A percentile compares a stretch with the other conserved stretches of the same genome.
Evolutionary conservation across 1,140 invertebrate genomes (phyloP).

Genomic region (Aphelenchoides fujianensis): DNA sequence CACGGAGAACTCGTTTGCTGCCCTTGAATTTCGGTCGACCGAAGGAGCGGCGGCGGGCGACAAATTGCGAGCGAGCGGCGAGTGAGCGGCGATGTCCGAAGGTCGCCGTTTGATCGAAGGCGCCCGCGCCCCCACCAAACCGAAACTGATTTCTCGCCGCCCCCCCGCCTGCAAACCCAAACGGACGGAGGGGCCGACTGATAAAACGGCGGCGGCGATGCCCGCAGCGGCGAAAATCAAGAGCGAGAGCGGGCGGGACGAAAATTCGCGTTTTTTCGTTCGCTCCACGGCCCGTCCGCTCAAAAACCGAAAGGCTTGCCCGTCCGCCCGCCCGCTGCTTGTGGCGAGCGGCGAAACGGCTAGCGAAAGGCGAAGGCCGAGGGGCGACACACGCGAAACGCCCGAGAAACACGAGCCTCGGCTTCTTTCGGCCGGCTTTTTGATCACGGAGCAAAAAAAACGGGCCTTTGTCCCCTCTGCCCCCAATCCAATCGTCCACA

Average conservation of each 20-base stretch:
- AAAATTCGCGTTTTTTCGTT: neutral
- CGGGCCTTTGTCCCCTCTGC: too few relatives aligned
- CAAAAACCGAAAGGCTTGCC: too few relatives aligned
- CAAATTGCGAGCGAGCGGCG: too few relatives aligned
- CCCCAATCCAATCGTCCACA: too few relatives aligned
- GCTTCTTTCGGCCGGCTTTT: too few relatives aligned
- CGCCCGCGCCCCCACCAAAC: neutral
- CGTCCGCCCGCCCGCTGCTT: neutral
- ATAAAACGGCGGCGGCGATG: conserved; percentile 1
- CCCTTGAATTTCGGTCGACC: conserved; percentile 14
- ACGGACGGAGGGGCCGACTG: neutral
- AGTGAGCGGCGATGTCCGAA: neutral
- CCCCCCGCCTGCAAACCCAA: neutral
- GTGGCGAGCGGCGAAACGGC: neutral
- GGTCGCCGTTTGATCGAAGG: neutral
- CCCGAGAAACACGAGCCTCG: too few relatives aligned
- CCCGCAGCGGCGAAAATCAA: neutral
- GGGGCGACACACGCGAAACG: neutral
- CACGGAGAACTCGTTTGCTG: conserved; percentile 9
- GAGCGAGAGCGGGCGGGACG: neutral
- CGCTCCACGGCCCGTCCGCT: too few relatives aligned
- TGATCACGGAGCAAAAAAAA: too few relatives aligned
- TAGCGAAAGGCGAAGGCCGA: neutral
- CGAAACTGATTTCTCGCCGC: neutral
- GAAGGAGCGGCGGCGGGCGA: neutral